phyloP scores from a whole-genome alignment of 2,888 invertebrate species.

The Ormia ochracea region DNA sequence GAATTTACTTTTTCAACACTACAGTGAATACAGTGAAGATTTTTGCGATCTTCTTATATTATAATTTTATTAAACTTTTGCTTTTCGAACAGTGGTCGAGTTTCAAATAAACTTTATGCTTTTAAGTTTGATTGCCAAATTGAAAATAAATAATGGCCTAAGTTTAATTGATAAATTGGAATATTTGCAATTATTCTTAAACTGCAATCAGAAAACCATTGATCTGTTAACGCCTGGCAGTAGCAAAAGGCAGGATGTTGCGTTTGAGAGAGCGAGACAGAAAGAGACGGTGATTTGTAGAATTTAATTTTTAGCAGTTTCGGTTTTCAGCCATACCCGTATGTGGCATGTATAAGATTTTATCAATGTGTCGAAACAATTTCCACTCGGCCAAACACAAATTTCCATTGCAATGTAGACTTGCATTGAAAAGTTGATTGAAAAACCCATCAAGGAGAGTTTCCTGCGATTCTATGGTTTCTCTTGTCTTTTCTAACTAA shows the following conservation, averaged over 20 bases:
- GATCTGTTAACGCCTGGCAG: neutral
- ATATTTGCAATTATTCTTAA: conserved; percentile 1
- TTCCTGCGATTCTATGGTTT: neutral
- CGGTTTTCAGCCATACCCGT: neutral
- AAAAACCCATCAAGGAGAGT: neutral
- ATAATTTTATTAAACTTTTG: no score
- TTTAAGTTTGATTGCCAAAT: neutral
- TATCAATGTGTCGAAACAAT: neutral
- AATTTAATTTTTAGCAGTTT: conserved; percentile 36
- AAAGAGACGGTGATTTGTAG: neutral
- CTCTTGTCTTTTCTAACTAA: neutral
- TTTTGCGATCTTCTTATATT: no score
- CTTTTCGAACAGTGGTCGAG: no score
- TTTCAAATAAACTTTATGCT: no score
- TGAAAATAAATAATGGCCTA: neutral
- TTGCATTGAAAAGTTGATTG: neutral
- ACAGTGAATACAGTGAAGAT: no score
- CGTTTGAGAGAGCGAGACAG: no score
- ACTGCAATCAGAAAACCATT: conserved; percentile 17
- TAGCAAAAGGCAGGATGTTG: neutral
- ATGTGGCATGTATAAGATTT: neutral
- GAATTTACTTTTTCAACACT: no score
- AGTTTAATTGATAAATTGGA: conserved; percentile 1
- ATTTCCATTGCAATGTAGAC: neutral
- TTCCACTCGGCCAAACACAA: neutral